Conservation (phyloP, 2,113 vertebrate species). For the Pomatostomus ruficeps region DNA sequence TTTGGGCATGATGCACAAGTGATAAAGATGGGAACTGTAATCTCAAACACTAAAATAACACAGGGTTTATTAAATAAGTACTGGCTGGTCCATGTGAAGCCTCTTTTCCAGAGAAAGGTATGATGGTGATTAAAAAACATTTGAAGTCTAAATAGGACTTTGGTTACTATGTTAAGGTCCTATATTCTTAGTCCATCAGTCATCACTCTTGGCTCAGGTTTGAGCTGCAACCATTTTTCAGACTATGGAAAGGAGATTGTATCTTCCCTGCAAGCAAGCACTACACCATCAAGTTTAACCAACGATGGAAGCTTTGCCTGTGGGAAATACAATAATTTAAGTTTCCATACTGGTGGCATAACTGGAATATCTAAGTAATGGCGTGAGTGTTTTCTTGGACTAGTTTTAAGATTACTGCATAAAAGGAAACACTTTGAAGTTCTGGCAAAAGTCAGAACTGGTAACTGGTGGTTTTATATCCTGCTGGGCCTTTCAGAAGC, state of each 20-base stretch:
- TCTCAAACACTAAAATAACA: neutral
- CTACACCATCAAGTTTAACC: neutral
- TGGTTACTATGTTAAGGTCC: neutral
- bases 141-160: neutral
- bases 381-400: constrained; percentile 34
- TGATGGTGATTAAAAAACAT: neutral
- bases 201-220: neutral
- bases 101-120: neutral
- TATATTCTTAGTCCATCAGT: neutral
- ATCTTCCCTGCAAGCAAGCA: neutral
- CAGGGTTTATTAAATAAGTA: neutral
- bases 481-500: constrained; percentile 25
- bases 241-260: neutral
- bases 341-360: constrained; percentile 47
- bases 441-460: neutral
- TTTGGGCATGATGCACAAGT: neutral
- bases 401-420: constrained; percentile 13
- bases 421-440: constrained; percentile 47
- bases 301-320: neutral
- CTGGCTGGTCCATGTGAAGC: neutral
- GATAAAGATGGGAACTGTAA: neutral
- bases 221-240: neutral
- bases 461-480: constrained; percentile 20
- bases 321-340: constrained; percentile 16
- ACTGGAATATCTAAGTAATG: constrained; percentile 49